Percentiles rank a stretch among this genome's conserved stretches.
phyloP scores from a whole-genome alignment of 35 echinoderm and acorn worm genomes.

The Chiridota heheva region DNA sequence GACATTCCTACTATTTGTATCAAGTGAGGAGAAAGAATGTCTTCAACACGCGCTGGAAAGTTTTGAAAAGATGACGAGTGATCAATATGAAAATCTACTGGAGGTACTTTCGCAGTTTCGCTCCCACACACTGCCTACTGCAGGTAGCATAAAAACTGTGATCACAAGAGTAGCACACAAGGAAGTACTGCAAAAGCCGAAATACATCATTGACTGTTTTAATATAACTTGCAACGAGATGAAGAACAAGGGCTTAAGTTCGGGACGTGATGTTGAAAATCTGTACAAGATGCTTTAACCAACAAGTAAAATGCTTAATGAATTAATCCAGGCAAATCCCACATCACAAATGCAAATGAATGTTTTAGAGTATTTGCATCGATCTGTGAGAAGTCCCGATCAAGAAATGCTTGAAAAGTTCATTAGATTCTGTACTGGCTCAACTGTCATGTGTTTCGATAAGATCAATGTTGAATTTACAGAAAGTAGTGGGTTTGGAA shows the following conservation, averaged over 20 bases:
- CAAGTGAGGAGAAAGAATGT: background rate
- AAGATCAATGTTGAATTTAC: conserved; percentile 9
- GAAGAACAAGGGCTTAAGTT: background rate
- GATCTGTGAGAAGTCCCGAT: background rate
- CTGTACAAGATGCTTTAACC: background rate
- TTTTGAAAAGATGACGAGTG: conserved; percentile 1
- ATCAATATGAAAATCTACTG: background rate
- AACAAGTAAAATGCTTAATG: background rate
- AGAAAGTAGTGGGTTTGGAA: background rate
- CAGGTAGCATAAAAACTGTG: background rate
- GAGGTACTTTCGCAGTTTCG: background rate
- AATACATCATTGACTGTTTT: conserved; percentile 14
- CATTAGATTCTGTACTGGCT: conserved; percentile 33
- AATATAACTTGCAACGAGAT: background rate
- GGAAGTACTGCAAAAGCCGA: conserved; percentile 19
- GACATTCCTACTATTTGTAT: background rate
- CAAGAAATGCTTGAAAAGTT: background rate
- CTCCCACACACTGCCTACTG: background rate
- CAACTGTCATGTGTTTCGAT: background rate
- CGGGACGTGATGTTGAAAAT: background rate
- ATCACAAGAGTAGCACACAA: background rate
- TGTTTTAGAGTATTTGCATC: background rate
- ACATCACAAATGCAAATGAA: background rate
- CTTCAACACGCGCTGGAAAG: background rate
- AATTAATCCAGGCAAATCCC: background rate